Base-by-base conservation (phyloP, 2,797 vertebrate species). In the Poliocrania exsul region DNA sequence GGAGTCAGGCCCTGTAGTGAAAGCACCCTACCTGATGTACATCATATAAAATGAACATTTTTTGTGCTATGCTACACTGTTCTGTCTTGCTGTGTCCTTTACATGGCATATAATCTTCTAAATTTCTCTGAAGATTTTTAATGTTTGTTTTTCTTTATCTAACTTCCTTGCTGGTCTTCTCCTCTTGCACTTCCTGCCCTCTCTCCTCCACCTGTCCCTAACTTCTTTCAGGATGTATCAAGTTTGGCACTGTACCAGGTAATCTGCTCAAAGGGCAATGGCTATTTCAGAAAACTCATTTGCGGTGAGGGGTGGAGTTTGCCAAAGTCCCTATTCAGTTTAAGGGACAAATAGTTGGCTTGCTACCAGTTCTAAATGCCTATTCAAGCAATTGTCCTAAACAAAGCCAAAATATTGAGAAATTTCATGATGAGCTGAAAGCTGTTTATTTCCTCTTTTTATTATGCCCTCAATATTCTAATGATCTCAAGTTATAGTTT, bases 261-360 rank as follows among this genome's bases (percentile, higher is more conserved):
- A 49, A 42, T 47, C 28, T 53, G 31, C 60, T 85, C 66, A 80
- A 33, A 85, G 42, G 46, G 90, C 72, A 86, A 23, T 0, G 4
- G 33, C 23, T 78, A 19, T 87, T 93, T 91, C 57, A 81, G 81
- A 92, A 96, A 91, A 64, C 20, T 61, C 35, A 18, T 84, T 74
- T 91, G 10, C 53, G 92, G 8, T 1, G 14, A 79, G 31, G 64
- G 77, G 60, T 78, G 65, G 87, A 91, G 77, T 93, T 88, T 95
- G 62, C 80, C 61, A 81, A 94, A 94, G 44, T 93, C n/a, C 23
- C 73, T 86, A 10, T 92, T 92, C 37, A 89, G 70, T 60, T 84
- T 69, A 81, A 88, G 80, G 46, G 58, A 84, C 73, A 75, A 95
- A 64, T 62, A 81, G 23, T 26, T 88, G 81, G 57, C 62, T 81